Conservation (phyloP, 2,113 vertebrate species). For the Pristiophorus japonicus region DNA sequence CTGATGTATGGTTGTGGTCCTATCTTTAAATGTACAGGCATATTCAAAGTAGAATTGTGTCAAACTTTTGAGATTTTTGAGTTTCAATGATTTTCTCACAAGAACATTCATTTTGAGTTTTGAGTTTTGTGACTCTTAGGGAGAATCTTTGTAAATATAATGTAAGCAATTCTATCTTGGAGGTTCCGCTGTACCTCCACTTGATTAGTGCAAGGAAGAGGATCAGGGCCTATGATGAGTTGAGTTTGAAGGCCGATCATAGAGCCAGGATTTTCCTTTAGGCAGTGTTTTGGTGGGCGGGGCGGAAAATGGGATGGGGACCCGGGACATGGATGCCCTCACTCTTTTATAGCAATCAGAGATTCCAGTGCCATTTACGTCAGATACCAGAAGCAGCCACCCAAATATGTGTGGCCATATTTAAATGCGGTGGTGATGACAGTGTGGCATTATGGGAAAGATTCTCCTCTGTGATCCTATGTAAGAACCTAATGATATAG, state of each 20-base stretch:
- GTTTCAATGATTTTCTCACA: background rate
- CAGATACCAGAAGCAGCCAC: background rate
- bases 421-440: background rate
- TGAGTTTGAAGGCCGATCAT: background rate
- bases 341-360: background rate
- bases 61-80: background rate
- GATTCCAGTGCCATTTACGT: background rate
- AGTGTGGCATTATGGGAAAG: background rate
- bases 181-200: background rate
- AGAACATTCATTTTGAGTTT: background rate
- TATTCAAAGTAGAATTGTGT: background rate
- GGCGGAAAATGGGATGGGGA: background rate
- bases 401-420: background rate
- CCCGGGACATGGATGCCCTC: background rate
- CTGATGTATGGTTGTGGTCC: background rate
- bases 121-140: background rate
- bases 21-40: background rate
- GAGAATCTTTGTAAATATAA: background rate
- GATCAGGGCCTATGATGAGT: background rate
- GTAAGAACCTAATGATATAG: too few species aligned
- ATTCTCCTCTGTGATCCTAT: background rate
- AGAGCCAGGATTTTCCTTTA: background rate
- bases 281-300: background rate
- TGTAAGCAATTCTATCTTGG: background rate
- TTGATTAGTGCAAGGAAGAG: too few species aligned